Percentiles rank a stretch among this genome's conserved stretches.
Conservation (phyloP, 2,888 invertebrate species). For the Caenorhabditis wallacei region DNA sequence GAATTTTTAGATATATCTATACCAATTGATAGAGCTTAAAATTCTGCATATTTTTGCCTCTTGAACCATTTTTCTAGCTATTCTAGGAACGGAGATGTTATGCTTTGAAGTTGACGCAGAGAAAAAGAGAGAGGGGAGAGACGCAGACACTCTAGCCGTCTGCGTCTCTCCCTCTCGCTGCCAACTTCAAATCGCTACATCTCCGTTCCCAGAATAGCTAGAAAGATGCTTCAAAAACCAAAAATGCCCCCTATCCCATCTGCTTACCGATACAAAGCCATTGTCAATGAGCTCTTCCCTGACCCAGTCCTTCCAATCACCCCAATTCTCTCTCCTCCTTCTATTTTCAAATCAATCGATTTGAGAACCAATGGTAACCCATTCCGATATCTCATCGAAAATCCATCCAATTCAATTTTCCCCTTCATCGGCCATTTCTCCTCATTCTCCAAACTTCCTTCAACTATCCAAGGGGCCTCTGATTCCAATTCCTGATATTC, state of each 20-base stretch:
- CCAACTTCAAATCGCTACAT: too few relatives aligned
- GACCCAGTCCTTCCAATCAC: slow-evolving; percentile 84
- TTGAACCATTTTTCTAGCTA: too few relatives aligned
- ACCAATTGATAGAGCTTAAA: too few relatives aligned
- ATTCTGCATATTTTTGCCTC: too few relatives aligned
- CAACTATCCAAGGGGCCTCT: slow-evolving; percentile 53
- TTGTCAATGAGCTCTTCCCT: slow-evolving; percentile 76
- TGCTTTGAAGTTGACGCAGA: too few relatives aligned
- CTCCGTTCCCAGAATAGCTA: too few relatives aligned
- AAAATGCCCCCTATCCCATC: too few relatives aligned
- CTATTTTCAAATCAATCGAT: slow-evolving; percentile 87
- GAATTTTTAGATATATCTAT: too few relatives aligned
- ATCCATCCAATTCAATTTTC: slow-evolving; percentile 80
- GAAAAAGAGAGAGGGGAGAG: too few relatives aligned
- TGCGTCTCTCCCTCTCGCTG: too few relatives aligned
- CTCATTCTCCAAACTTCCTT: background rate
- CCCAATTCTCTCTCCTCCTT: slow-evolving; percentile 87
- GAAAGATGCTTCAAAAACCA: background rate
- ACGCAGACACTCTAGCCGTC: too few relatives aligned
- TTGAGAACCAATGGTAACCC: slow-evolving; percentile 90
- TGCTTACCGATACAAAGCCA: slow-evolving; percentile 74
- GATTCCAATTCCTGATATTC: slow-evolving; percentile 87
- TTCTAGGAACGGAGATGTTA: too few relatives aligned
- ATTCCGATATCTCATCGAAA: slow-evolving; percentile 79
- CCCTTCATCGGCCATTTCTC: slow-evolving; percentile 83